These are phyloP conservation scores for Chelmon rostratus DNA, from an alignment of 2,797 vertebrate genomes.

Conservation along the genomic window DNA sequence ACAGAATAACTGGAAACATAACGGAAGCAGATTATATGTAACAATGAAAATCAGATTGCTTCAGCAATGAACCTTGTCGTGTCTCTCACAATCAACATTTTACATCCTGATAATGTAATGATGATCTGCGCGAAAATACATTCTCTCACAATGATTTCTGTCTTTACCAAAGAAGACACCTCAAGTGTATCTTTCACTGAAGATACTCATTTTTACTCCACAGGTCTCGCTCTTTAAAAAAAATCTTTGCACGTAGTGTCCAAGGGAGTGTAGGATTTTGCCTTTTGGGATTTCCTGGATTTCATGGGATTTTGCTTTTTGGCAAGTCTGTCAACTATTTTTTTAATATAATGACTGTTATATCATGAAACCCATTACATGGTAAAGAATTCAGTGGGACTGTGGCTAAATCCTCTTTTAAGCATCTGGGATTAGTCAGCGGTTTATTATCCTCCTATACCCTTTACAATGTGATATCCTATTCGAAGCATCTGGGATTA, in stretches of 20 bases:
- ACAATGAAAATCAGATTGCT: neutral
- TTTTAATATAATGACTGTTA: constrained; percentile 24
- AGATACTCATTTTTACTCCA: neutral
- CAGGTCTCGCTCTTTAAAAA: neutral
- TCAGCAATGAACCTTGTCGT: neutral
- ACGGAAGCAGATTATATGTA: constrained; percentile 10
- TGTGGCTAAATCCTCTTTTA: constrained; percentile 45
- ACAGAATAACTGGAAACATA: constrained; percentile 2
- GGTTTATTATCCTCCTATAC: constrained; percentile 52
- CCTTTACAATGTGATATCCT: constrained; percentile 24
- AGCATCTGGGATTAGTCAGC: constrained; percentile 66
- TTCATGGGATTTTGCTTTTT: constrained; percentile 10
- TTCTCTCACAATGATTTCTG: neutral
- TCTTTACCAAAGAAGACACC: neutral
- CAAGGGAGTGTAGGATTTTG: constrained; percentile 1
- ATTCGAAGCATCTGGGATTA: constrained; percentile 53
- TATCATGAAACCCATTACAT: constrained; percentile 30
- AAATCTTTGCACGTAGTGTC: neutral
- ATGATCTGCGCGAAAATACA: neutral
- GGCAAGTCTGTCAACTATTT: neutral
- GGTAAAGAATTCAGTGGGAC: constrained; percentile 24
- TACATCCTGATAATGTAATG: neutral
- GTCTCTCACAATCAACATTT: neutral
- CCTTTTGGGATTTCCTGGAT: constrained; percentile 12
- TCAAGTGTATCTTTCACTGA: neutral